Evolutionary conservation across 2,797 vertebrate species (phyloP).

Genomic region (Phoebastria nigripes): DNA sequence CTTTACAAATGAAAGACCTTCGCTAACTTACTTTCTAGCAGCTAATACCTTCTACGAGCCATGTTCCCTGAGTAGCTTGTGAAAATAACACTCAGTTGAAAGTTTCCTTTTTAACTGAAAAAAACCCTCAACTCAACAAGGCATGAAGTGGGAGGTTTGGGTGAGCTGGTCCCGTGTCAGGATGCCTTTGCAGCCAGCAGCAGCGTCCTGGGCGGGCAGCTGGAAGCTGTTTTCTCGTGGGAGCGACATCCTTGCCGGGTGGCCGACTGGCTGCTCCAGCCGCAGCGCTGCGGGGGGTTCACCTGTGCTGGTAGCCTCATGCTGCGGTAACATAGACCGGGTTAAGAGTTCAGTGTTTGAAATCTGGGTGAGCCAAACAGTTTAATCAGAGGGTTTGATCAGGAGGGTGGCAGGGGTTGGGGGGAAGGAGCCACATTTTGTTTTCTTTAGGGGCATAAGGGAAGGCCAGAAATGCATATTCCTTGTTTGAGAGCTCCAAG

Average conservation of each 20-base stretch:
- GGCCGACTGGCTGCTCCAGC: neutral
- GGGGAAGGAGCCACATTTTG: neutral
- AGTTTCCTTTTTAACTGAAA: neutral
- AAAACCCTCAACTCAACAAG: neutral
- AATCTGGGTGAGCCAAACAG: neutral
- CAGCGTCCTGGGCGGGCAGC: neutral
- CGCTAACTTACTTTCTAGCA: neutral
- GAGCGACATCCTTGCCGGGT: rapidly evolving
- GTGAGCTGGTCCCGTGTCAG: neutral
- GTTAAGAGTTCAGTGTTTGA: neutral
- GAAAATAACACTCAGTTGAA: neutral
- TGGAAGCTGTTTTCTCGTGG: neutral
- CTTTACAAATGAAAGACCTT: neutral
- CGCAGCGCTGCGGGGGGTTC: neutral
- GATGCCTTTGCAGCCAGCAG: neutral
- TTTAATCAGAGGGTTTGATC: neutral
- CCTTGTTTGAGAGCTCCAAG: neutral
- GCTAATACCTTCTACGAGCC: neutral
- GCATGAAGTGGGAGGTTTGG: neutral
- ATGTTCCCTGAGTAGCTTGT: neutral
- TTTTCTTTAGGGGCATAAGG: neutral
- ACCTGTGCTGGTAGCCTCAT: neutral
- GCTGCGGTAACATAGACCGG: rapidly evolving
- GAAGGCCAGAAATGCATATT: neutral
- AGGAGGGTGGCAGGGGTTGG: neutral